phyloP scores from a whole-genome alignment of 2,888 invertebrate genomes.

The Entomobrya multifasciata region DNA sequence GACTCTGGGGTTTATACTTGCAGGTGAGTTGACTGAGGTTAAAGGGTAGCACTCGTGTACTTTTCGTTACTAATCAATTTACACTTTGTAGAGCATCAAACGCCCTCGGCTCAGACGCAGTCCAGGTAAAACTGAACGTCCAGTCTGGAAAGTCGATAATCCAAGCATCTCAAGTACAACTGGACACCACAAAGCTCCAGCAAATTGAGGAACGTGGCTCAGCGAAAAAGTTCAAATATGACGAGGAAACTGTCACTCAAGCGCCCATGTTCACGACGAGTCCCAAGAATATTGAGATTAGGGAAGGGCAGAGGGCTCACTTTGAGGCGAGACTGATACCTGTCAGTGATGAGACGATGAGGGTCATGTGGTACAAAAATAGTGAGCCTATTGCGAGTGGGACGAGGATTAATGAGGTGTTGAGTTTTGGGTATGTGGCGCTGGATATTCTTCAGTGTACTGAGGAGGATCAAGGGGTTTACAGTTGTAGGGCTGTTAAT shows the following conservation, averaged over 20 bases:
- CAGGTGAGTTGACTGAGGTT: slow-evolving; percentile 62
- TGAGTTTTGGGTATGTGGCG: slow-evolving; percentile 87
- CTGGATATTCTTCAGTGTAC: slow-evolving; percentile 97
- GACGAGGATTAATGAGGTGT: slow-evolving; percentile 96
- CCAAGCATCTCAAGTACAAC: slow-evolving; percentile 92
- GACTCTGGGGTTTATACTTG: slow-evolving; percentile 83
- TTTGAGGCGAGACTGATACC: slow-evolving; percentile 97
- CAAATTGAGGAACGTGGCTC: slow-evolving; percentile 89
- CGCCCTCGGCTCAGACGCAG: slow-evolving; percentile 93
- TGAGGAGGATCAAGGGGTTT: slow-evolving; percentile 97
- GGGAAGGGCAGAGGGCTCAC: slow-evolving; percentile 96
- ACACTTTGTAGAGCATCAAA: slow-evolving; percentile 91
- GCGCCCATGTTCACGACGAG: slow-evolving; percentile 97
- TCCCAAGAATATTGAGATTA: slow-evolving; percentile 92
- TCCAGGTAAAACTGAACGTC: slow-evolving; percentile 81
- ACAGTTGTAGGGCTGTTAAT: slow-evolving; percentile 96
- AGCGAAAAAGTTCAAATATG: slow-evolving; percentile 56
- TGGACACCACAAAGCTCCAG: slow-evolving; percentile 93
- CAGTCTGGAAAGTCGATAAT: slow-evolving; percentile 81
- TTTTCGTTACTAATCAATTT: no score
- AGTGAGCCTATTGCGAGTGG: slow-evolving; percentile 88
- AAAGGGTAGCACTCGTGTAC: no score
- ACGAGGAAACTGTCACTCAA: slow-evolving; percentile 93
- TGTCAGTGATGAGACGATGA: slow-evolving; percentile 95
- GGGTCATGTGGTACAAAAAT: slow-evolving; percentile 97